A percentile compares a stretch with the other conserved stretches of the same genome.
Conservation (phyloP, 1,140 invertebrate species). For the Oreohelix idahoensis region DNA sequence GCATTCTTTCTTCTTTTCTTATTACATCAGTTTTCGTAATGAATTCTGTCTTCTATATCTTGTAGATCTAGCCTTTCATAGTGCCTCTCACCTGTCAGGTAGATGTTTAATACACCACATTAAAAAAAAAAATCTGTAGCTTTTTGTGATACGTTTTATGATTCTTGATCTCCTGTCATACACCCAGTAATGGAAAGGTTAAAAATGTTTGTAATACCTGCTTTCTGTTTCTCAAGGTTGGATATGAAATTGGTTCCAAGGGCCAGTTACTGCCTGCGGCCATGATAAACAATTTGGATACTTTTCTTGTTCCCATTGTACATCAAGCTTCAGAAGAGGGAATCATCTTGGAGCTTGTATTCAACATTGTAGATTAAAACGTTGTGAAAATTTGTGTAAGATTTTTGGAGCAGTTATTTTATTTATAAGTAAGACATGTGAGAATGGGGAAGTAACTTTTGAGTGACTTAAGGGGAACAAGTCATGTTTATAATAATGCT, state of each 20-base stretch:
- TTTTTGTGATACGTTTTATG: no score
- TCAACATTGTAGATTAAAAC: conserved; percentile 32
- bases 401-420: neutral
- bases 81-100: no score
- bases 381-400: neutral
- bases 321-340: conserved; percentile 42
- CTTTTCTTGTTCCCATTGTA: conserved; percentile 31
- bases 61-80: no score
- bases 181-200: no score
- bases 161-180: no score
- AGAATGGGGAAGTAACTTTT: neutral
- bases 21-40: no score
- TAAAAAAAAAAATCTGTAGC: no score
- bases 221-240: conserved; percentile 17
- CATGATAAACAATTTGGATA: conserved; percentile 34
- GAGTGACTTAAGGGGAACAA: neutral
- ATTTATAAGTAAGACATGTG: neutral
- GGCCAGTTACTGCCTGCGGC: conserved; percentile 17
- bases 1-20: no score
- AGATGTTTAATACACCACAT: no score
- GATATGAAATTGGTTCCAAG: conserved; percentile 37
- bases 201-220: no score
- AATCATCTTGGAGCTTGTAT: conserved; percentile 39
- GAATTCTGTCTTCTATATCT: no score
- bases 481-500: neutral